phyloP scores from a whole-genome alignment of 2,797 vertebrate species.

The Anomalospiza imberbis region DNA sequence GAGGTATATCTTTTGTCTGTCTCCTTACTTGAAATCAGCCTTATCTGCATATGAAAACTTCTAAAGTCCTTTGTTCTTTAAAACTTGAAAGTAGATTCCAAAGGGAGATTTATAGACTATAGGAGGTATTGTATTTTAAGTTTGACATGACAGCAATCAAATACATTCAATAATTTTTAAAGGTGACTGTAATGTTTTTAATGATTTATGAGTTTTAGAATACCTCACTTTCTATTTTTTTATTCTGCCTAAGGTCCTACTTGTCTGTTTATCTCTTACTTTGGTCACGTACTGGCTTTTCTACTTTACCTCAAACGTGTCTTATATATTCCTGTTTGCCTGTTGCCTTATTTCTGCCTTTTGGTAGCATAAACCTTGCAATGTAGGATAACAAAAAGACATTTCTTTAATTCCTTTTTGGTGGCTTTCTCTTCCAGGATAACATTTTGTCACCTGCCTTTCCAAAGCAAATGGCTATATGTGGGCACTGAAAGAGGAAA shows the following conservation, averaged over 20 bases:
- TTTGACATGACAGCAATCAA: background rate
- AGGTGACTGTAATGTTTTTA: background rate
- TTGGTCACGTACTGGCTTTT: background rate
- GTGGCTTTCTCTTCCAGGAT: conserved; percentile 75
- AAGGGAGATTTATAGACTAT: background rate
- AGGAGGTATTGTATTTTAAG: background rate
- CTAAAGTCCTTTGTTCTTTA: background rate
- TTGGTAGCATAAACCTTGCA: background rate
- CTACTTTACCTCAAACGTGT: background rate
- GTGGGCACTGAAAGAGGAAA: conserved; percentile 96
- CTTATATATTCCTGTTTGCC: background rate
- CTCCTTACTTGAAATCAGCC: background rate
- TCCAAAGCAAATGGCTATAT: conserved; percentile 99
- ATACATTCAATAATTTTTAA: background rate
- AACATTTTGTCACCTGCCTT: conserved; percentile 95
- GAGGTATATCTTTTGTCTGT: background rate
- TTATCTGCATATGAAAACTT: background rate
- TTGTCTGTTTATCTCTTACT: background rate
- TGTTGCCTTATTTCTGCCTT: background rate
- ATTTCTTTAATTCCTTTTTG: background rate
- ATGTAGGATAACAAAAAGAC: background rate
- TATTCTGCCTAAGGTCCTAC: background rate
- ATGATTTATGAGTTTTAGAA: background rate
- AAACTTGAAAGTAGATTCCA: background rate
- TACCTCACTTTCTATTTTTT: background rate